Conservation (phyloP, 2,888 invertebrate species). For the Pyrgus malvae region DNA sequence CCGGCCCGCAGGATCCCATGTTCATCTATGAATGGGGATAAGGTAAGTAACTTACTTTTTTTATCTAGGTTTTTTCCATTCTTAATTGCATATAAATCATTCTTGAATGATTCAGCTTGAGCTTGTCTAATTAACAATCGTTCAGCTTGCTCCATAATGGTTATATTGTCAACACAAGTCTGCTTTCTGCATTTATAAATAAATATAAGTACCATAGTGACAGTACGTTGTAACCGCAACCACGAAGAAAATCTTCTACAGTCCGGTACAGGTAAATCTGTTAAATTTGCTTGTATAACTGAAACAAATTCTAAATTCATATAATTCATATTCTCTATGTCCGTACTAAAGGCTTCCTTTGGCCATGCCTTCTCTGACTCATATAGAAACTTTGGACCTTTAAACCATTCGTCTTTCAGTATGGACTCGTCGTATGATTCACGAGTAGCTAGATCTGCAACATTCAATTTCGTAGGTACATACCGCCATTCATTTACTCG, state of each 20-base stretch:
- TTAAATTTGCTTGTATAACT: not conserved
- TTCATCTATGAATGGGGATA: not conserved
- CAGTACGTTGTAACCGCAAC: not conserved
- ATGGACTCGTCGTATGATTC: not conserved
- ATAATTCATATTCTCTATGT: not conserved
- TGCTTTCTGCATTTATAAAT: not conserved
- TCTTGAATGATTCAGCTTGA: not conserved
- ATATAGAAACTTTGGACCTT: not conserved
- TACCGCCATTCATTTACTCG: not conserved
- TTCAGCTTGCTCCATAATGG: not conserved
- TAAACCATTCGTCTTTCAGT: not conserved
- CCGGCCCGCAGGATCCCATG: not conserved
- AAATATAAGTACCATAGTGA: not conserved
- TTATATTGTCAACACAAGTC: not conserved
- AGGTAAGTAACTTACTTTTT: slow-evolving; percentile 1
- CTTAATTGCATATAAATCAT: not conserved
- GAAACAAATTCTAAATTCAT: not conserved
- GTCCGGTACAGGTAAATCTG: slow-evolving; percentile 1
- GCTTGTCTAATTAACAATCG: not conserved
- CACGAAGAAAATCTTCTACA: not conserved
- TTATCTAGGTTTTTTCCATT: not conserved
- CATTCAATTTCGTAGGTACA: slow-evolving; percentile 5
- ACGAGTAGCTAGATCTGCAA: not conserved
- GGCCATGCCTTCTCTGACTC: not conserved
- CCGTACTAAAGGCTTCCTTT: not conserved